phyloP scores from a whole-genome alignment of 2,888 invertebrate genomes.

The Nezara viridula region DNA sequence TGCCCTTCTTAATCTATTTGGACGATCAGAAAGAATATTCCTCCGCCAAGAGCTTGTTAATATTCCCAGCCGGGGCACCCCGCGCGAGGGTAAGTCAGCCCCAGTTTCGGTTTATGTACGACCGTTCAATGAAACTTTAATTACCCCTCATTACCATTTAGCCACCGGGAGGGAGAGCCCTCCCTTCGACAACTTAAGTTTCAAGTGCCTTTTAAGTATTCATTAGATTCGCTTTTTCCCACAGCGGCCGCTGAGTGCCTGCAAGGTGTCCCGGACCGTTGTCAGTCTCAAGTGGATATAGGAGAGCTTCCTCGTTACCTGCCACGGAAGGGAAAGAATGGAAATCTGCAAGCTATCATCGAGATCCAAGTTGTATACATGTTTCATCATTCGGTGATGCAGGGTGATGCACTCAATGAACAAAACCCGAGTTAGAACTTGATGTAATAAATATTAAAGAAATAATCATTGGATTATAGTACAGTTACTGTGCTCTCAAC shows the following conservation, averaged over 20 bases:
- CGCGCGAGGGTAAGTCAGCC: constrained; percentile 3
- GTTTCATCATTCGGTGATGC: background rate
- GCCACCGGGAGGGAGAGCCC: background rate
- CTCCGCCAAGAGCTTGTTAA: background rate
- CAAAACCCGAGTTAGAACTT: too few species aligned
- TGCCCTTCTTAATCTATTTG: background rate
- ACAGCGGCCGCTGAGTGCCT: constrained; percentile 42
- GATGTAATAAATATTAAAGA: too few species aligned
- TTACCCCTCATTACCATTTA: constrained; percentile 51
- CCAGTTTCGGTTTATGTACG: constrained; percentile 49
- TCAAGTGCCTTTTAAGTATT: constrained; percentile 47
- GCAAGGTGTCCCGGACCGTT: constrained; percentile 21
- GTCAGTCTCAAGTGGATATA: constrained; percentile 7
- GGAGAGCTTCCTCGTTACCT: background rate
- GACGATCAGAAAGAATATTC: background rate
- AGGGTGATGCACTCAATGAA: too few species aligned
- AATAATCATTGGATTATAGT: too few species aligned
- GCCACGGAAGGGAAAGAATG: background rate
- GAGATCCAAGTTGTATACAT: background rate
- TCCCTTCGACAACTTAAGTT: constrained; percentile 45
- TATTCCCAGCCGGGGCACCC: background rate
- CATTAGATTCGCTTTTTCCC: constrained; percentile 51
- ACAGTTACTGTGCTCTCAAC: too few species aligned
- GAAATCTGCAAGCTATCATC: background rate
- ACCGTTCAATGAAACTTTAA: constrained; percentile 49